Conservation (phyloP, 35 echinoderm and acorn worm genomes). For the Hemicentrotus pulcherrimus region DNA sequence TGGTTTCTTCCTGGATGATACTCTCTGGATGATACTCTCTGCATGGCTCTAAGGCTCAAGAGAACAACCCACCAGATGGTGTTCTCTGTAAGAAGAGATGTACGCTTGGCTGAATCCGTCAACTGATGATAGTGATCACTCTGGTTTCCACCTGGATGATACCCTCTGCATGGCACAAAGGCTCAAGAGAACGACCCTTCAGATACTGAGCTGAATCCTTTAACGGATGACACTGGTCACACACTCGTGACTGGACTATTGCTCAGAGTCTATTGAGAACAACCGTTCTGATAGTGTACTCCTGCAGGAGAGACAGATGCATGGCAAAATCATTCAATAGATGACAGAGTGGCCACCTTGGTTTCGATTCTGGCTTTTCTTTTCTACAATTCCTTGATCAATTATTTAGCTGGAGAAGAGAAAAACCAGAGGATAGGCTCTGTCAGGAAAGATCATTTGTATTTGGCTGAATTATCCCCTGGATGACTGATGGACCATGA, state of each 20-base stretch:
- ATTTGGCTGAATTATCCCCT: too few species aligned
- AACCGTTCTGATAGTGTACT: constrained; percentile 37
- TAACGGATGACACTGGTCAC: not conserved
- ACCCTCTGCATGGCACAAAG: constrained; percentile 50
- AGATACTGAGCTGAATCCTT: not conserved
- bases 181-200: constrained; percentile 44
- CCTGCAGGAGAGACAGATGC: not conserved
- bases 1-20: constrained; percentile 33
- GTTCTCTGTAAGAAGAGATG: constrained; percentile 35
- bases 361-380: too few species aligned
- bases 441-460: too few species aligned
- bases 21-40: not conserved
- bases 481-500: too few species aligned
- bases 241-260: too few species aligned
- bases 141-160: not conserved
- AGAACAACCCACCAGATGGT: constrained; percentile 47
- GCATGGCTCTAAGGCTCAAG: constrained; percentile 52
- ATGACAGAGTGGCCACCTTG: too few species aligned
- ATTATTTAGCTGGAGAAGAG: not conserved
- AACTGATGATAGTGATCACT: not conserved
- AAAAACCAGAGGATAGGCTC: too few species aligned
- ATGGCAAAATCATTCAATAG: not conserved
- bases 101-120: not conserved
- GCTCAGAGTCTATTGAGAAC: too few species aligned
- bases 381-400: constrained; percentile 23